Evolutionary conservation across 2,113 vertebrate species (phyloP).

Genomic region (Dendrocopos noguchii): DNA sequence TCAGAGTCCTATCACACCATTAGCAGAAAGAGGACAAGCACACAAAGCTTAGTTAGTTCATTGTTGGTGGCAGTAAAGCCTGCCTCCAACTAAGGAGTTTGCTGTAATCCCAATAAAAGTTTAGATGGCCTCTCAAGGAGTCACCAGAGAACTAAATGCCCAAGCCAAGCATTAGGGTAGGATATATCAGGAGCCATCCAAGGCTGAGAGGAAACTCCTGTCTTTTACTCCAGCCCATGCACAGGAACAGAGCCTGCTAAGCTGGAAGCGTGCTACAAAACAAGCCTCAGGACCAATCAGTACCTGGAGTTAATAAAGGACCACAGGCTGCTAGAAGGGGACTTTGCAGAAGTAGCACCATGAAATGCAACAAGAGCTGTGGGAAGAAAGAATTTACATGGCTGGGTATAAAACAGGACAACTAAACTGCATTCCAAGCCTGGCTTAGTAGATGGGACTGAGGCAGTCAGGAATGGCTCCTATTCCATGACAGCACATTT

Average conservation of each 20-base stretch:
- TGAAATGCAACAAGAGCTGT: background rate
- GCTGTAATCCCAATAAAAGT: background rate
- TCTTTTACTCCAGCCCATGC: accelerated
- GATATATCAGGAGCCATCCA: background rate
- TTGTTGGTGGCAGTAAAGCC: background rate
- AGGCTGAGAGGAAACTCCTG: background rate
- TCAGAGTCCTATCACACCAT: background rate
- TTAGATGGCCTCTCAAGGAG: background rate
- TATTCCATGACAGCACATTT: background rate
- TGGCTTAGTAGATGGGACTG: background rate
- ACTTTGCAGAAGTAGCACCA: background rate
- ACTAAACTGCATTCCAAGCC: background rate
- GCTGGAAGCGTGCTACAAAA: background rate
- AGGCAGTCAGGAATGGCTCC: background rate
- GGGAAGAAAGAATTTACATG: background rate
- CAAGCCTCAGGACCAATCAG: background rate
- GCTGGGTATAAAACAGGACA: background rate
- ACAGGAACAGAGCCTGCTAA: background rate
- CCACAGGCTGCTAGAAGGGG: background rate
- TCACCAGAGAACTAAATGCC: background rate
- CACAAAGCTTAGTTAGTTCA: background rate
- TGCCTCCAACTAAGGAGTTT: background rate
- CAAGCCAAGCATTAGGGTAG: background rate
- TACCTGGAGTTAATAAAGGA: background rate
- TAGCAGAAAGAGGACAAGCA: background rate